Conservation (phyloP, 2,113 vertebrate species). For the Dasyurus viverrinus region DNA sequence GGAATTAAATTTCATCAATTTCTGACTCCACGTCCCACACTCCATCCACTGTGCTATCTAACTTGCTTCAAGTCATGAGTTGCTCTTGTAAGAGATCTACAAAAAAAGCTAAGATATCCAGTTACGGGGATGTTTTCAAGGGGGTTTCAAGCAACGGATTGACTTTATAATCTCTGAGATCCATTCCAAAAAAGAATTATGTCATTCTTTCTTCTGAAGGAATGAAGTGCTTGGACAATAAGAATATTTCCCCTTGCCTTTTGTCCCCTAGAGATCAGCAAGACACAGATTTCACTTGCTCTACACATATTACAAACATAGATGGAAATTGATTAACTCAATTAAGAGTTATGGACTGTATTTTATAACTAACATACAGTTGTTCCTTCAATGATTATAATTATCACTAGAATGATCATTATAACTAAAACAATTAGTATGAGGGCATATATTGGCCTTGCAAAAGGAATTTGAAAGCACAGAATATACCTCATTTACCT, state of each 20-base stretch:
- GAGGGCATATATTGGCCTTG: background rate
- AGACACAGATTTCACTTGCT: background rate
- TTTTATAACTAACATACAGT: background rate
- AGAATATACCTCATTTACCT: background rate
- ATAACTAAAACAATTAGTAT: background rate
- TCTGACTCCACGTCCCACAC: background rate
- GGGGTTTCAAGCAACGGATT: background rate
- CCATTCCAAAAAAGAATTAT: background rate
- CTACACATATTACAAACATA: background rate
- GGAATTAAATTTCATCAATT: background rate
- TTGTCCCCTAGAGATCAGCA: background rate
- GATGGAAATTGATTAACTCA: background rate
- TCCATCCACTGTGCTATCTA: background rate
- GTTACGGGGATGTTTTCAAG: background rate
- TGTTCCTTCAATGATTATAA: background rate
- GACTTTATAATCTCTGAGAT: background rate
- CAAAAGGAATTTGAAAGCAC: background rate
- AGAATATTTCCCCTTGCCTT: background rate
- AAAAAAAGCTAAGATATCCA: background rate
- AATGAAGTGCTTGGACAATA: background rate
- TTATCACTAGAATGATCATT: background rate
- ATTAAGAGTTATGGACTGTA: background rate
- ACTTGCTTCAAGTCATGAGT: background rate
- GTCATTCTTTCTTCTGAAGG: background rate
- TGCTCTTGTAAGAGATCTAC: background rate